Conservation (phyloP, 2,113 vertebrate genomes). For the Ellobius talpinus region DNA sequence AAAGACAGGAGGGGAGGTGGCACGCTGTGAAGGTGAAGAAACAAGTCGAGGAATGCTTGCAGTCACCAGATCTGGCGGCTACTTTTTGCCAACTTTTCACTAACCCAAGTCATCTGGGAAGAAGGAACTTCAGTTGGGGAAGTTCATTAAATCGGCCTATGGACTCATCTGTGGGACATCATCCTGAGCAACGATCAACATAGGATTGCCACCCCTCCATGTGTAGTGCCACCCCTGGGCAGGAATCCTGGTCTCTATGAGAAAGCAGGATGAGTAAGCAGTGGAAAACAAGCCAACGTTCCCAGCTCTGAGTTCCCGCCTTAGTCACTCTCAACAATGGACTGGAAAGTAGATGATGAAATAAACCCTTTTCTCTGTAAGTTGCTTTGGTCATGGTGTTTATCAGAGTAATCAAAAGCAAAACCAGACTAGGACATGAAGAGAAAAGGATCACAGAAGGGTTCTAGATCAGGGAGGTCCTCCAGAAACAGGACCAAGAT, state of each 20-base stretch:
- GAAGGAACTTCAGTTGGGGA: too few relatives aligned
- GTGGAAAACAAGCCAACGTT: background rate
- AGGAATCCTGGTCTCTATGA: background rate
- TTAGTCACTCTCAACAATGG: background rate
- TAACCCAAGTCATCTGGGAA: background rate
- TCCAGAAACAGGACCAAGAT: background rate
- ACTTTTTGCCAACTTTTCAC: background rate
- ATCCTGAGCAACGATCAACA: too few relatives aligned
- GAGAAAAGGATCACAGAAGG: background rate
- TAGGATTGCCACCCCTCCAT: too few relatives aligned
- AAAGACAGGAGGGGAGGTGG: background rate
- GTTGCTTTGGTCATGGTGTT: background rate
- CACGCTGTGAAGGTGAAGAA: background rate
- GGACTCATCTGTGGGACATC: background rate
- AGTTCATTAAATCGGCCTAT: background rate
- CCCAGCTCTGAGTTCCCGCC: background rate
- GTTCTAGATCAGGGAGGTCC: background rate
- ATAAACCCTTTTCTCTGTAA: background rate
- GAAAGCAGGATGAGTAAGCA: background rate
- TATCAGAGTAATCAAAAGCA: background rate
- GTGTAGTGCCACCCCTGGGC: background rate
- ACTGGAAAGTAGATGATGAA: background rate
- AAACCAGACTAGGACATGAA: background rate
- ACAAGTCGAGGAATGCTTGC: background rate
- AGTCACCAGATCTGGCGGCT: background rate